Conservation (phyloP, 2,113 vertebrate species). For the Charina bottae region DNA sequence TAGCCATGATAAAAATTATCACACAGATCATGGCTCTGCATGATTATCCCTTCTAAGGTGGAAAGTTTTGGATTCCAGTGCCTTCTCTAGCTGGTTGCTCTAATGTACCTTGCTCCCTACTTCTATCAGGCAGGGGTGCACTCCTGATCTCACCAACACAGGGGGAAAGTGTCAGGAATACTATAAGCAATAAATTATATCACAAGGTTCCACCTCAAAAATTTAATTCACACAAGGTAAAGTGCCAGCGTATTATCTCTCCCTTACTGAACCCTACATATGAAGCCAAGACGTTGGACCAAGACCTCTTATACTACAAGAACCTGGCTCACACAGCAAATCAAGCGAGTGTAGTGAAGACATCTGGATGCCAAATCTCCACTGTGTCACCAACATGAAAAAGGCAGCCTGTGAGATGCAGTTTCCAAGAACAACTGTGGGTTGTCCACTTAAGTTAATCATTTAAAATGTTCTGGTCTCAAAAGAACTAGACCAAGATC, state of each 20-base stretch:
- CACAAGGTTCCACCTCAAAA: background rate
- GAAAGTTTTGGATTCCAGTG: background rate
- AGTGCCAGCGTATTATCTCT: background rate
- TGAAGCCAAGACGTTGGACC: background rate
- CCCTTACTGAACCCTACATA: background rate
- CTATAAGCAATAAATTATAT: background rate
- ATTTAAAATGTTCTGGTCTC: background rate
- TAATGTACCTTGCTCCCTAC: background rate
- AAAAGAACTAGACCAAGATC: background rate
- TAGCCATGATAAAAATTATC: background rate
- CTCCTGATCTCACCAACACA: background rate
- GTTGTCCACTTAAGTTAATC: background rate
- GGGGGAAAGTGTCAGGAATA: background rate
- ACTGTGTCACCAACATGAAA: background rate
- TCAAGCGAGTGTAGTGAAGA: background rate
- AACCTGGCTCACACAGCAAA: background rate
- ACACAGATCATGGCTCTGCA: background rate
- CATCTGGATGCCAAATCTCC: background rate
- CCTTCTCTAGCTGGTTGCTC: background rate
- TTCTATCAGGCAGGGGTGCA: background rate
- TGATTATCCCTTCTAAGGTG: background rate
- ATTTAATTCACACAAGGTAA: background rate
- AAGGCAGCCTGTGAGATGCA: background rate
- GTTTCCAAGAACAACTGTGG: background rate
- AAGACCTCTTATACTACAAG: background rate